Evolutionary conservation across 2,797 vertebrate species (phyloP).

Genomic region (Anabas testudineus): DNA sequence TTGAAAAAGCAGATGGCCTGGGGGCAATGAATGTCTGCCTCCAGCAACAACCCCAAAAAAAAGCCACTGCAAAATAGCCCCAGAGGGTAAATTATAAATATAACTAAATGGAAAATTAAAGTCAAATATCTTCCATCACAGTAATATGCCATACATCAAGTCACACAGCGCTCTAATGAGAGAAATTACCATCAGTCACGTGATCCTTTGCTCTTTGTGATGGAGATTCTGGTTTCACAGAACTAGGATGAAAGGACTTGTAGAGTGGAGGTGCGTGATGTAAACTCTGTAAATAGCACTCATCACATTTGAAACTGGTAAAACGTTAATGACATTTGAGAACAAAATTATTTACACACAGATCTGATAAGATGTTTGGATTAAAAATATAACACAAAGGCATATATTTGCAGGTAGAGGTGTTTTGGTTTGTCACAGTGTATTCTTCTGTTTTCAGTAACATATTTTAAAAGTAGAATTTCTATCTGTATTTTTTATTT

Average conservation of each 20-base stretch:
- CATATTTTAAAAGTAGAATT: not conserved
- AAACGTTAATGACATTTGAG: conserved; percentile 13
- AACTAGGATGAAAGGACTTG: conserved; percentile 23
- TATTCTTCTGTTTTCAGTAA: not conserved
- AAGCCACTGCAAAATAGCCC: conserved; percentile 47
- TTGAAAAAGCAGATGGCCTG: conserved; percentile 51
- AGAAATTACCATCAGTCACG: conserved; percentile 28
- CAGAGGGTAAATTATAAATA: conserved; percentile 56
- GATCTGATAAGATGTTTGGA: not conserved
- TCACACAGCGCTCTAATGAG: conserved; percentile 18
- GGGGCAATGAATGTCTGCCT: conserved; percentile 65
- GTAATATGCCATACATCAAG: conserved; percentile 18
- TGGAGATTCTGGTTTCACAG: not conserved
- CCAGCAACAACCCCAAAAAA: conserved; percentile 56
- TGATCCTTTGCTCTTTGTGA: conserved; percentile 28
- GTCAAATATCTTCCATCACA: conserved; percentile 31
- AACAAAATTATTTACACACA: not conserved
- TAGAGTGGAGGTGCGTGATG: conserved; percentile 4
- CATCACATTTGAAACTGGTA: not conserved
- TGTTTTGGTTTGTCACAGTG: conserved; percentile 2
- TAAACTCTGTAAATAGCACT: conserved; percentile 9
- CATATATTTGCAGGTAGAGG: not conserved
- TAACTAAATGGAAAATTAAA: conserved; percentile 27
- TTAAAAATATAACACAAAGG: not conserved
- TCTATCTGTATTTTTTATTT: not conserved